These are phyloP conservation scores for Eurytoma adleriae DNA, from an alignment of 2,888 invertebrate species.

Conservation along the genomic window DNA sequence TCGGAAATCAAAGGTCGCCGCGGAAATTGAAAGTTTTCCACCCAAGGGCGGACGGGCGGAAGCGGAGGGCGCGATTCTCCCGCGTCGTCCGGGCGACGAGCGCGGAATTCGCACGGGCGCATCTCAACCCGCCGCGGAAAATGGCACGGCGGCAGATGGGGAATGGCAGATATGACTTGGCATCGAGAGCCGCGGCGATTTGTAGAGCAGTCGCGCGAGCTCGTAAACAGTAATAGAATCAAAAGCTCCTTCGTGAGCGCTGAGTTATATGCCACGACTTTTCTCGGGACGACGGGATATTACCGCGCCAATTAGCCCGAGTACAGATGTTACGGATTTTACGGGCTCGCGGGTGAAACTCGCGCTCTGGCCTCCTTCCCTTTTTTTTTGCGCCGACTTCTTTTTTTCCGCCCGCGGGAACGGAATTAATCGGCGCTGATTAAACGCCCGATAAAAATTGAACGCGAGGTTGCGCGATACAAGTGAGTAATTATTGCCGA, in stretches of 20 bases:
- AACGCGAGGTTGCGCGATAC: no score
- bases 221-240: conserved; percentile 54
- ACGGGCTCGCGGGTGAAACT: background rate
- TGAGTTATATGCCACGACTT: conserved; percentile 19
- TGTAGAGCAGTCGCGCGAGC: conserved; percentile 19
- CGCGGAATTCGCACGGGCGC: no score
- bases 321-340: background rate
- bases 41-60: conserved; percentile 48
- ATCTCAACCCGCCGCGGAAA: conserved; percentile 1
- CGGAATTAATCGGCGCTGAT: no score
- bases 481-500: background rate
- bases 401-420: no score
- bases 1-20: background rate
- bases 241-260: conserved; percentile 26
- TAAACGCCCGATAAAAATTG: no score
- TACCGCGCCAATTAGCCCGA: conserved; percentile 28
- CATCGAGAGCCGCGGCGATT: conserved; percentile 36
- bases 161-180: conserved; percentile 53
- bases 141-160: conserved; percentile 47
- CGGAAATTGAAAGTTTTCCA: conserved; percentile 67
- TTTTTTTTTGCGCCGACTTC: no score
- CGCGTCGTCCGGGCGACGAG: background rate
- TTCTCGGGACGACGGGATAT: background rate
- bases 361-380: background rate
- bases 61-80: background rate